These are phyloP conservation scores for Alosa sapidissima DNA, from an alignment of 2,797 vertebrate species.

Conservation along the genomic window DNA sequence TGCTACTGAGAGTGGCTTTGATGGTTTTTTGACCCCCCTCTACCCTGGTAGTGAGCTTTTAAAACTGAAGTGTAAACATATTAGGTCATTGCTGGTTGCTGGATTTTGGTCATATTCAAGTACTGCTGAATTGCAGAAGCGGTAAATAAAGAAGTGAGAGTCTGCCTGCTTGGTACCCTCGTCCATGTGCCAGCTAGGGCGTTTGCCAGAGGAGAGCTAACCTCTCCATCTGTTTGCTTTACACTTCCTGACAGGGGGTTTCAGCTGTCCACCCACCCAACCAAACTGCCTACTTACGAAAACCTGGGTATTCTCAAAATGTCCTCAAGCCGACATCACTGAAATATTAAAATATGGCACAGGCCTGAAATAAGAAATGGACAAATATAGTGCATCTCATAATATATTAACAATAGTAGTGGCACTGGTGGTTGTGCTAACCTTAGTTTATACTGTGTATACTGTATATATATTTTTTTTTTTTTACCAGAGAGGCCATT, in stretches of 20 bases:
- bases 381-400: neutral
- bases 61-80: conserved; percentile 2
- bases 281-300: conserved; percentile 24
- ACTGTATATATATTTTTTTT: neutral
- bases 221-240: conserved; percentile 70
- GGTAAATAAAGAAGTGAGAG: neutral
- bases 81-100: conserved; percentile 13
- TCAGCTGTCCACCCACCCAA: conserved; percentile 53
- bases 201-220: conserved; percentile 47
- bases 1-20: conserved; percentile 6
- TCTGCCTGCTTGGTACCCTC: neutral
- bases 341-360: conserved; percentile 7
- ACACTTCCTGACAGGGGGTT: conserved; percentile 51
- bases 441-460: neutral
- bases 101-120: neutral
- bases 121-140: conserved; percentile 8
- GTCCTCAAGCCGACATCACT: neutral
- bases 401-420: neutral
- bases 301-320: neutral
- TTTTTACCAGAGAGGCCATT: neutral
- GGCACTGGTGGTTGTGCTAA: neutral
- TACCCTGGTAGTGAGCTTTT: neutral
- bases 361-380: neutral
- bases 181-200: neutral
- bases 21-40: neutral